These are phyloP conservation scores for Pachypeltis micranthus DNA, from an alignment of 1,140 invertebrate genomes.

Conservation along the genomic window DNA sequence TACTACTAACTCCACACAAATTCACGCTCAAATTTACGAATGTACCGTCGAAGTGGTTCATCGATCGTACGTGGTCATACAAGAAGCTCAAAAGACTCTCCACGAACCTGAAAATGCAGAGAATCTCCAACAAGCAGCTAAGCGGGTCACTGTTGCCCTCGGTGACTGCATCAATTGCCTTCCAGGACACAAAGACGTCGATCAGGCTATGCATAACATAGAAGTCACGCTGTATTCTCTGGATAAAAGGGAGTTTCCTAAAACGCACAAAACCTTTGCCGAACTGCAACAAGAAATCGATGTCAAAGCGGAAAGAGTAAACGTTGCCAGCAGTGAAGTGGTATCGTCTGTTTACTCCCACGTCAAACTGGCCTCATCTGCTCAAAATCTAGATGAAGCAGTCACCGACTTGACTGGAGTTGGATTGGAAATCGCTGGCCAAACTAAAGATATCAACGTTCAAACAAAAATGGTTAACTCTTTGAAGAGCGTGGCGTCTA, in stretches of 20 bases:
- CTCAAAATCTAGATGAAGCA: conserved; percentile 62
- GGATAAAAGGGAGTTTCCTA: conserved; percentile 56
- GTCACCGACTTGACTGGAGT: conserved; percentile 64
- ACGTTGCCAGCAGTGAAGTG: conserved; percentile 67
- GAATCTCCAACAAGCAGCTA: conserved; percentile 49
- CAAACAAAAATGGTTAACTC: conserved; percentile 69
- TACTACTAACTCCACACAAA: conserved; percentile 42
- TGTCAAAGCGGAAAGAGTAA: conserved; percentile 66
- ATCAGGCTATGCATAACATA: conserved; percentile 71
- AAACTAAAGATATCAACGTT: conserved; percentile 56
- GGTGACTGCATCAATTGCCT: conserved; percentile 63
- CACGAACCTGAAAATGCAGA: conserved; percentile 46
- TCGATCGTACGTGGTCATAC: conserved; percentile 60
- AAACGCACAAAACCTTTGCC: conserved; percentile 58
- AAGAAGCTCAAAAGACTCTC: conserved; percentile 58
- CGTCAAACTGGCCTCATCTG: conserved; percentile 55
- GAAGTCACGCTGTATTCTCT: conserved; percentile 60
- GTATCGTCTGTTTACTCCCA: conserved; percentile 54
- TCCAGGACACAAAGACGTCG: conserved; percentile 81
- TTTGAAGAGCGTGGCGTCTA: conserved; percentile 74
- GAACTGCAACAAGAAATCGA: conserved; percentile 78
- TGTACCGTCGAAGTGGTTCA: conserved; percentile 64
- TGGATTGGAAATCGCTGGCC: conserved; percentile 71
- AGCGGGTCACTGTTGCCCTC: conserved; percentile 47
- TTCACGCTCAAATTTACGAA: conserved; percentile 44